Percentiles rank a stretch among this genome's conserved stretches.
Evolutionary conservation across 1,140 invertebrate genomes (phyloP).

Genomic region (Marisa cornuarietis): DNA sequence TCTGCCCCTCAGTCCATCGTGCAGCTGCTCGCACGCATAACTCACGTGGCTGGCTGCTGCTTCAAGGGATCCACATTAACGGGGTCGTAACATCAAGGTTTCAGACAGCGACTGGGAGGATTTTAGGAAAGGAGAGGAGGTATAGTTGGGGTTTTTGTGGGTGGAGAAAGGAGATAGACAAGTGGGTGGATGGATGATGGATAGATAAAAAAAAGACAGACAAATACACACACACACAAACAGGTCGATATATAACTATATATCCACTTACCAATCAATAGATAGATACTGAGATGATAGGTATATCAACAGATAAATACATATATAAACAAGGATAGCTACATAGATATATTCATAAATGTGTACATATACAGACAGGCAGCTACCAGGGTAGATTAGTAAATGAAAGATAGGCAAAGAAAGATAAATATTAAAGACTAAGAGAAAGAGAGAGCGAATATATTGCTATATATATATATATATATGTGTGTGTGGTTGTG

Average conservation of each 20-base stretch:
- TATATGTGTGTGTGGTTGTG: no score
- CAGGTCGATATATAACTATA: no score
- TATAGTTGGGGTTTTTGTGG: background rate
- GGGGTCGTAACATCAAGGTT: no score
- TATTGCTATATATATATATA: no score
- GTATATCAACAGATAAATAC: background rate
- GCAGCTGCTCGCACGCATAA: no score
- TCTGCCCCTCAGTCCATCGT: no score
- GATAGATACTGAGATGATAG: background rate
- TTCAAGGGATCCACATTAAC: no score
- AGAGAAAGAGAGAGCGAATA: background rate
- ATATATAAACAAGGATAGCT: background rate
- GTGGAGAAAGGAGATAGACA: background rate
- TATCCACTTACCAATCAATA: background rate
- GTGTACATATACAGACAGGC: background rate
- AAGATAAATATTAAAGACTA: background rate
- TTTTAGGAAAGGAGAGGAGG: slow-evolving; percentile 1
- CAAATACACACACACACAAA: background rate
- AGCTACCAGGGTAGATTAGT: background rate
- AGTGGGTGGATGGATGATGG: background rate
- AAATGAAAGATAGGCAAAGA: background rate
- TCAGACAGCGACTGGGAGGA: no score
- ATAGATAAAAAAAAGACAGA: background rate
- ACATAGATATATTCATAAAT: background rate
- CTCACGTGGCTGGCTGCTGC: no score